These are phyloP conservation scores for Petrolisthes manimaculis DNA, from an alignment of 2,888 invertebrate genomes.

Conservation along the genomic window DNA sequence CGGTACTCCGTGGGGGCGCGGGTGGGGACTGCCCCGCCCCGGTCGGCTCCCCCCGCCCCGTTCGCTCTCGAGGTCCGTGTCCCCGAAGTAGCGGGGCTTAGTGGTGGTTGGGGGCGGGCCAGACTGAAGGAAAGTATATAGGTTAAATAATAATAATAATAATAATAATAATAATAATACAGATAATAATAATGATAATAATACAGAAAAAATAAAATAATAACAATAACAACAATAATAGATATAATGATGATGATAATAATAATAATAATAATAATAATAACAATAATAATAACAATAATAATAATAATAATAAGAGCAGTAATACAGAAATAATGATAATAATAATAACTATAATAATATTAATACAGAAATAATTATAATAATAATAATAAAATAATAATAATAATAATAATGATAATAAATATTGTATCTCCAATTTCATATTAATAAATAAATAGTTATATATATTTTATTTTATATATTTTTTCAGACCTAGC, in stretches of 20 bases:
- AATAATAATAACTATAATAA: conserved; percentile 20
- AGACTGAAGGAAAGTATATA: background rate
- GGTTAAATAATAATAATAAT: background rate
- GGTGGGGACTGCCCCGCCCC: conserved; percentile 30
- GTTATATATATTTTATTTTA: background rate
- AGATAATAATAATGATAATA: background rate
- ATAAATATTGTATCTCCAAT: no score
- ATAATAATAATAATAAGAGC: conserved; percentile 17
- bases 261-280: conserved; percentile 20
- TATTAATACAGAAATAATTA: conserved; percentile 7
- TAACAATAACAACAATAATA: conserved; percentile 17
- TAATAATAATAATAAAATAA: conserved; percentile 20
- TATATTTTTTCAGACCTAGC: background rate
- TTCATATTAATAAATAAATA: no score
- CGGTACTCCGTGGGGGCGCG: background rate
- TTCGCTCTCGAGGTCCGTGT: conserved; percentile 59
- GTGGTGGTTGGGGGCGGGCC: conserved; percentile 40
- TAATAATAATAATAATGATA: conserved; percentile 18
- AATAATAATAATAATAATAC: conserved; percentile 7
- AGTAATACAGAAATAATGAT: conserved; percentile 19
- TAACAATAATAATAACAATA: conserved; percentile 11
- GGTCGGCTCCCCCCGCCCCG: conserved; percentile 21
- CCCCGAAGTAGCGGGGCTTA: conserved; percentile 65
- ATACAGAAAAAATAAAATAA: conserved; percentile 1
- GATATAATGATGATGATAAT: conserved; percentile 11